Evolutionary conservation across 2,113 vertebrate genomes (phyloP), one percentile per base, ranked within the genome.

Genomic region (Chrysochloris asiatica): DNA sequence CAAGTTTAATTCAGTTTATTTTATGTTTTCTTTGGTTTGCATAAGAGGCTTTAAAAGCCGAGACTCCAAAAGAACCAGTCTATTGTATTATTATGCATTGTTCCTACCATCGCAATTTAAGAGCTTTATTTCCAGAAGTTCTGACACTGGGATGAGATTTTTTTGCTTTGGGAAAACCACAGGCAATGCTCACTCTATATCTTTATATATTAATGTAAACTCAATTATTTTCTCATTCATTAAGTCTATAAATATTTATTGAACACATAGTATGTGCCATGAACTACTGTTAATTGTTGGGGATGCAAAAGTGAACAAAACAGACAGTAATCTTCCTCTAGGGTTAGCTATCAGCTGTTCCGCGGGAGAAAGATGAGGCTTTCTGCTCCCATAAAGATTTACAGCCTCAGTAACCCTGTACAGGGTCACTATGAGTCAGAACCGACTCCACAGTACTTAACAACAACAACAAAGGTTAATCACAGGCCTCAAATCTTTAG

Each of bases 21-120:
- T n/a, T 33, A 75, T 71, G 43, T 67, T 93, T 54, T 41, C 48
- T 78, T 80, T 84, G 73, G 19, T 61, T 61, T 90, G 45, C 69
- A 11, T 88, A 26, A 52, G 19, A n/a, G 43, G 30, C 59, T 79
- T 88, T 24, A 59, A 69, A 89, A 59, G 30, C 24, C 0, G 11
- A 63, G 33, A 59, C 22, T 63, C 38, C 3, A 63, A 61, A 50
- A 75, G 24, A 88, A 56, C n/a, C 36, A 61, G 54, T 22, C 12
- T 16, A 50, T 50, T 16, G 16, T 16, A 50, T 16, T 50, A 50
- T 50, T 16, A 50, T 50, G 16, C 48, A n/a, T 52, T 52, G 50
- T 52, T 80, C 69, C 36, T n/a, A n/a, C n/a, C 28, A 1, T 45
- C 81, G n/a, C 12, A n/a, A 50, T 72, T n/a, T 78, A 65, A 83